Conservation (phyloP, 2,888 invertebrate species). For the Endotricha flammealis region DNA sequence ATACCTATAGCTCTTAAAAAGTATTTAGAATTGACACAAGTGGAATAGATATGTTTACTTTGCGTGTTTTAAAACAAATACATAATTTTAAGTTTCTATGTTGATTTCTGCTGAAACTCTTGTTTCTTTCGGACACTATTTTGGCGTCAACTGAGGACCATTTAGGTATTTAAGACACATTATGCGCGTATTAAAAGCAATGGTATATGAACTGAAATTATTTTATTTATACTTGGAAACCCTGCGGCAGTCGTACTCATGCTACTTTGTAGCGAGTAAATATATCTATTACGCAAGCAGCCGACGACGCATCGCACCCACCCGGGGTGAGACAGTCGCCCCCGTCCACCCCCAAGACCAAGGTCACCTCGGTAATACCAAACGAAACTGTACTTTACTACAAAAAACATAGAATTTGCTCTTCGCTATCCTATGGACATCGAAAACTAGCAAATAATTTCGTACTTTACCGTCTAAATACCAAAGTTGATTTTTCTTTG, state of each 20-base stretch:
- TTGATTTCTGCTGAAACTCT: too few species aligned
- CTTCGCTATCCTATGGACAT: constrained; percentile 18
- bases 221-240: too few species aligned
- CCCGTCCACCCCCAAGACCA: constrained; percentile 49
- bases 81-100: too few species aligned
- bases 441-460: neutral
- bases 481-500: constrained; percentile 2
- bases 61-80: too few species aligned
- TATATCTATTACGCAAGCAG: constrained; percentile 67
- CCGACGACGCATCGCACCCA: constrained; percentile 47
- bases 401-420: constrained; percentile 21
- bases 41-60: too few species aligned
- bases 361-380: constrained; percentile 45
- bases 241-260: constrained; percentile 28
- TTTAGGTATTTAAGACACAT: too few species aligned
- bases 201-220: too few species aligned
- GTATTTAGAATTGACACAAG: too few species aligned
- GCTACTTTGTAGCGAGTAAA: constrained; percentile 42
- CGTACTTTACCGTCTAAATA: neutral
- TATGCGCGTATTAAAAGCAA: too few species aligned
- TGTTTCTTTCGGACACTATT: too few species aligned
- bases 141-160: too few species aligned
- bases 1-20: too few species aligned
- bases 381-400: constrained; percentile 28
- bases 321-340: constrained; percentile 47